Evolutionary conservation across 1,140 invertebrate species (phyloP).

Genomic region (Papilio polyxenes): DNA sequence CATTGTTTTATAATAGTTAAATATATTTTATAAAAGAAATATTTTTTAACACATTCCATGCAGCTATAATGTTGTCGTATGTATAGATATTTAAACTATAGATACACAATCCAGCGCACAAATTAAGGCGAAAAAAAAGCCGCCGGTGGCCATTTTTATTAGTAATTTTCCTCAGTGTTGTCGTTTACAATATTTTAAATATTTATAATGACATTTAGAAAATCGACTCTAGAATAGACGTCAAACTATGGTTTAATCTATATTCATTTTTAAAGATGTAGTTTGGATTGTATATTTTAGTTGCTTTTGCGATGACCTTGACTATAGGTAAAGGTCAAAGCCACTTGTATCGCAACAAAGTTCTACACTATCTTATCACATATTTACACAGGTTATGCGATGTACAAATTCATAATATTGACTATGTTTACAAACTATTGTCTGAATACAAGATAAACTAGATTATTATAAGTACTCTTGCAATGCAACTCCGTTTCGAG

Average conservation of each 20-base stretch:
- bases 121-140: too few relatives aligned
- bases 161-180: too few relatives aligned
- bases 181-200: too few relatives aligned
- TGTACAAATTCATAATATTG: not conserved
- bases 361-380: not conserved
- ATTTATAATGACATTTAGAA: too few relatives aligned
- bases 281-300: not conserved
- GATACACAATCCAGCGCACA: too few relatives aligned
- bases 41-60: too few relatives aligned
- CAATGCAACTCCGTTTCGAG: too few relatives aligned
- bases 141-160: too few relatives aligned
- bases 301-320: not conserved
- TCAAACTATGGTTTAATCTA: too few relatives aligned
- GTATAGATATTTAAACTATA: too few relatives aligned
- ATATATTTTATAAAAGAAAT: not conserved
- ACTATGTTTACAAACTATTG: not conserved
- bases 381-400: not conserved
- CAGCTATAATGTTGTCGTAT: too few relatives aligned
- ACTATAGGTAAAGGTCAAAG: not conserved
- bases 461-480: not conserved
- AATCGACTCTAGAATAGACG: too few relatives aligned
- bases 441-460: not conserved
- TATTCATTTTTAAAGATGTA: not conserved
- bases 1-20: constrained; percentile 3
- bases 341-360: not conserved